These are phyloP conservation scores for Clitarchus hookeri DNA, from an alignment of 2,888 invertebrate species.

Conservation along the genomic window DNA sequence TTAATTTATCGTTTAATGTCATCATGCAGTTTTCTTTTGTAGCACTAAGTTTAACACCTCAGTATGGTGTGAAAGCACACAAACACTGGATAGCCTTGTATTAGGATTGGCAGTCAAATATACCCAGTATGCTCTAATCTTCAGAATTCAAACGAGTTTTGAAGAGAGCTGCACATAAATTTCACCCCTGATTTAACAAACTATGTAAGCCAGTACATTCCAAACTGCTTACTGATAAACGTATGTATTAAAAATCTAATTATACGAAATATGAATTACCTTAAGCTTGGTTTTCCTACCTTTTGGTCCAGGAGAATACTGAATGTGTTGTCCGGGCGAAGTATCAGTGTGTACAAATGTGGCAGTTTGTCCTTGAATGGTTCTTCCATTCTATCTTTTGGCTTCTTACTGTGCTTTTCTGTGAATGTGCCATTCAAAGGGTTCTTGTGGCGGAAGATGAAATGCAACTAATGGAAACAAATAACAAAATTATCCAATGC, in stretches of 20 bases:
- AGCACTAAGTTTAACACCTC: no score
- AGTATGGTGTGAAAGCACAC: no score
- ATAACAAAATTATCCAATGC: constrained; percentile 20
- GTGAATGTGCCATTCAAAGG: constrained; percentile 86
- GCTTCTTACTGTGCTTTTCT: constrained; percentile 96
- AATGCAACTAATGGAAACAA: constrained; percentile 60
- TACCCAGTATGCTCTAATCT: no score
- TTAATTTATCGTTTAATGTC: no score
- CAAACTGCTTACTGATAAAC: neutral
- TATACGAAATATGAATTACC: constrained; percentile 21
- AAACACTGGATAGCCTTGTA: no score
- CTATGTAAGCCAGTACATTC: neutral
- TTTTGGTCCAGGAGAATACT: constrained; percentile 82
- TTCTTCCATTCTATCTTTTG: constrained; percentile 81
- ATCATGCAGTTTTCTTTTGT: no score
- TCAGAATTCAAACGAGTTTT: no score
- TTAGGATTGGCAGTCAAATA: no score
- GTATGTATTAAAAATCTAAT: neutral
- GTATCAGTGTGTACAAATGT: constrained; percentile 80
- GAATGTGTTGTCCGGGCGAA: constrained; percentile 80
- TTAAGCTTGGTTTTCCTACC: constrained; percentile 45
- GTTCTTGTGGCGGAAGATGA: constrained; percentile 94
- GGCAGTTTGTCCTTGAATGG: constrained; percentile 91
- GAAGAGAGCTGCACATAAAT: no score
- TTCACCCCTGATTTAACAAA: neutral